Conservation (phyloP, 1,140 invertebrate genomes). For the Gonatopus flavifemur region DNA sequence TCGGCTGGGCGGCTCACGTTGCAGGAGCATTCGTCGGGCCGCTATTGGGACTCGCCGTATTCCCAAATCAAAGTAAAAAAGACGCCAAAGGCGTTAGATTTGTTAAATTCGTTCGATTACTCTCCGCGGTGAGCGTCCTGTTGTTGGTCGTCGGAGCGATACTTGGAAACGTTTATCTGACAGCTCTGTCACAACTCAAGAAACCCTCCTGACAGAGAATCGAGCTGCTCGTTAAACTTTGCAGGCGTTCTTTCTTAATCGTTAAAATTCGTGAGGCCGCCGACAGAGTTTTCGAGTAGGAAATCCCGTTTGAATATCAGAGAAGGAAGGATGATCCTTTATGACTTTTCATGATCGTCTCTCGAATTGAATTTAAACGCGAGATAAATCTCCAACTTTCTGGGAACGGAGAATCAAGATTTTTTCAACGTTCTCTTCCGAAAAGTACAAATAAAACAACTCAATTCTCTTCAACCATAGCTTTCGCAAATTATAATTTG, state of each 20-base stretch:
- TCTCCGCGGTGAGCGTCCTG: slow-evolving; percentile 47
- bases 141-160: slow-evolving; percentile 50
- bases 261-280: slow-evolving; percentile 51
- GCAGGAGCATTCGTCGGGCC: slow-evolving; percentile 79
- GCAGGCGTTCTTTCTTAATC: slow-evolving; percentile 51
- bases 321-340: too few relatives aligned
- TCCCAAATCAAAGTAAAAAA: slow-evolving; percentile 59
- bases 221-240: slow-evolving; percentile 50
- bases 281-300: slow-evolving; percentile 50
- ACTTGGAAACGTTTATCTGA: slow-evolving; percentile 51
- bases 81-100: slow-evolving; percentile 48
- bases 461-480: too few relatives aligned
- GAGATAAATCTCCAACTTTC: too few relatives aligned
- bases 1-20: slow-evolving; percentile 79
- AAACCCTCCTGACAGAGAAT: slow-evolving; percentile 53
- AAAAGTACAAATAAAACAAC: too few relatives aligned
- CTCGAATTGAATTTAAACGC: too few relatives aligned
- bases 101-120: slow-evolving; percentile 48
- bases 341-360: too few relatives aligned
- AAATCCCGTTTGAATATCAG: too few relatives aligned
- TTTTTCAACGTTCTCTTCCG: too few relatives aligned
- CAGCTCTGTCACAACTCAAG: slow-evolving; percentile 47
- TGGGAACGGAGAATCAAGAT: too few relatives aligned
- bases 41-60: slow-evolving; percentile 76
- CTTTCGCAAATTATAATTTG: too few relatives aligned